Conservation (phyloP, 2,113 vertebrate genomes). For the Halichoerus grypus region DNA sequence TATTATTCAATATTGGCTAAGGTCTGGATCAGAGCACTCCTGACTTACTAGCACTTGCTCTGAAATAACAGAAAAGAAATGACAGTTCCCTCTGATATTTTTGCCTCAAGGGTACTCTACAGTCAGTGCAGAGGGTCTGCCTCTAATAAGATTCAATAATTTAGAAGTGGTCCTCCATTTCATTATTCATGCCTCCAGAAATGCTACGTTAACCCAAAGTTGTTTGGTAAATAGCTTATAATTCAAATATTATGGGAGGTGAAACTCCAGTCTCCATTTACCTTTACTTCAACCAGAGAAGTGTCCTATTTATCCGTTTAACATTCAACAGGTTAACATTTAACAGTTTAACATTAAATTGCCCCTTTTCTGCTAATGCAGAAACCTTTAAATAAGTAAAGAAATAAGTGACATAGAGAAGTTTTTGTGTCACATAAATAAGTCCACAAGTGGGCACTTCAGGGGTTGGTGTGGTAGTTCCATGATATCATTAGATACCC, state of each 20-base stretch:
- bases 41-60: background rate
- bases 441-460: background rate
- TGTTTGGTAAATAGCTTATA: conserved; percentile 5
- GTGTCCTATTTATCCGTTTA: background rate
- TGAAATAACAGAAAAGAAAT: conserved; percentile 30
- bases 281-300: background rate
- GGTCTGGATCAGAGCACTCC: background rate
- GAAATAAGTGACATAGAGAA: background rate
- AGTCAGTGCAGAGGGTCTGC: background rate
- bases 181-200: background rate
- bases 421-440: background rate
- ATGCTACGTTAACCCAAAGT: background rate
- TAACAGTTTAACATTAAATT: conserved; percentile 3
- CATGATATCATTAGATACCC: background rate
- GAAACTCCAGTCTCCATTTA: background rate
- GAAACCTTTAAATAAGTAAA: background rate
- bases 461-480: background rate
- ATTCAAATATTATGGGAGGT: background rate
- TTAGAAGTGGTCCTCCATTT: background rate
- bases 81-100: background rate
- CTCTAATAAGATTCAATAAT: background rate
- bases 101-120: background rate
- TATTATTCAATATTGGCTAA: background rate
- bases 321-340: background rate
- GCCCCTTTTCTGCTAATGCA: background rate